Conservation (phyloP, 2,888 invertebrate species). For the Sipunculus nudus region DNA sequence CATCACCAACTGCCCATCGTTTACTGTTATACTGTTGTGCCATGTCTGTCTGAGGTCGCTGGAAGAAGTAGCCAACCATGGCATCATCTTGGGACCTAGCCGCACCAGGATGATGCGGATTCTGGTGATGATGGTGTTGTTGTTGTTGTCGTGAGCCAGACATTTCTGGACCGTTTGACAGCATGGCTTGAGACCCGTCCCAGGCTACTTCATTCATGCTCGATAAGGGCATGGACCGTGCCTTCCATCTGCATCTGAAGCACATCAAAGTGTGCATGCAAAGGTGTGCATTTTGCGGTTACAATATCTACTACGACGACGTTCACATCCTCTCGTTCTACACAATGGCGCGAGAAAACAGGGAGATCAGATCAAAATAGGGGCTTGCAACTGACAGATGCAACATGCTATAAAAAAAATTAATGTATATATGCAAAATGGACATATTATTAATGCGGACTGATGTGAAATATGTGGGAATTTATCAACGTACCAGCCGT, state of each 20-base stretch:
- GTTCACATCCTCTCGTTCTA: too few species aligned
- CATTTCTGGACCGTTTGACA: constrained; percentile 48
- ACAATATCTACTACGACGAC: too few species aligned
- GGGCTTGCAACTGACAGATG: too few species aligned
- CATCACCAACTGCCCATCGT: constrained; percentile 87
- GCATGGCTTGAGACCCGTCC: constrained; percentile 49
- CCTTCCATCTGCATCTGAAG: constrained; percentile 41
- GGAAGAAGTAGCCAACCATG: constrained; percentile 91
- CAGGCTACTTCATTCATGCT: constrained; percentile 64
- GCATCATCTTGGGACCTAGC: constrained; percentile 83
- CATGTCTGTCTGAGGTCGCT: constrained; percentile 81
- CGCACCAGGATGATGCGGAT: too few species aligned
- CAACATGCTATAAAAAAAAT: background rate
- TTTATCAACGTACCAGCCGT: constrained; percentile 17
- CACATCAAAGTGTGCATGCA: background rate
- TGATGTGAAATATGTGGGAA: too few species aligned
- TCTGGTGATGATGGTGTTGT: too few species aligned
- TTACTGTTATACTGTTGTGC: constrained; percentile 73
- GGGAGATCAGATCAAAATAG: too few species aligned
- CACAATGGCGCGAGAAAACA: too few species aligned
- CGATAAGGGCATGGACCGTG: constrained; percentile 53
- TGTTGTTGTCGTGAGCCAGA: constrained; percentile 48
- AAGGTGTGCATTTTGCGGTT: background rate
- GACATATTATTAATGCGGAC: background rate
- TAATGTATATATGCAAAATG: background rate